A percentile compares a stretch with the other conserved stretches of the same genome.
Evolutionary conservation across 2,797 vertebrate species (phyloP).

Genomic region (Loriculus beryllinus): DNA sequence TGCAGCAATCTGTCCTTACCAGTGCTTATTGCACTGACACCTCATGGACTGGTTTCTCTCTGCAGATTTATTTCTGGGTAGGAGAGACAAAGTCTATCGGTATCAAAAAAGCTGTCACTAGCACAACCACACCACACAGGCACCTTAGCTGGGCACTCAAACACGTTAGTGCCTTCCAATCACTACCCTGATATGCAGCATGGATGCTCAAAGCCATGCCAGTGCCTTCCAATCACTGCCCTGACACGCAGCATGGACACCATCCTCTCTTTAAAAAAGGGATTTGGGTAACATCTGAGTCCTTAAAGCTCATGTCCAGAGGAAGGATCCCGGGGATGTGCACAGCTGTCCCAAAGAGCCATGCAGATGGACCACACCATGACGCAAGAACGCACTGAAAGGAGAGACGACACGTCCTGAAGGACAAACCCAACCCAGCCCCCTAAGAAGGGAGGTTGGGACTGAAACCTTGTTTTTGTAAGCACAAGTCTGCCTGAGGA

Average conservation of each 20-base stretch:
- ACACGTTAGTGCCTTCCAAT: background rate
- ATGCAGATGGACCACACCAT: background rate
- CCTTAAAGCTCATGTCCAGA: background rate
- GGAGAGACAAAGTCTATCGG: background rate
- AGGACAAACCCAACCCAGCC: background rate
- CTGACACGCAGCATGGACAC: fast-evolving
- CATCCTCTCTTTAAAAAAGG: background rate
- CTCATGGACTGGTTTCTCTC: background rate
- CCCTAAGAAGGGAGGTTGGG: background rate
- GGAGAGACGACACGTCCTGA: background rate
- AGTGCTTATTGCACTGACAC: background rate
- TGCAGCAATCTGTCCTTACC: background rate
- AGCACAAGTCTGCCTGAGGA: background rate
- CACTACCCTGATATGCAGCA: fast-evolving
- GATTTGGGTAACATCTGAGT: background rate
- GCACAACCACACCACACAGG: background rate
- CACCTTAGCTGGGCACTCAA: background rate
- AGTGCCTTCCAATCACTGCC: background rate
- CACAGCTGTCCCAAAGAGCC: background rate
- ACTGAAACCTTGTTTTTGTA: background rate
- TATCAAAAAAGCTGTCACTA: background rate
- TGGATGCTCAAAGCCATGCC: background rate
- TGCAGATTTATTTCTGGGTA: background rate
- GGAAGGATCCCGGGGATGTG: background rate
- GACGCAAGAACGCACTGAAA: background rate